Percentiles rank a stretch among this genome's conserved stretches.
Conservation (phyloP, 2,888 invertebrate species). For the Atrina japonica region DNA sequence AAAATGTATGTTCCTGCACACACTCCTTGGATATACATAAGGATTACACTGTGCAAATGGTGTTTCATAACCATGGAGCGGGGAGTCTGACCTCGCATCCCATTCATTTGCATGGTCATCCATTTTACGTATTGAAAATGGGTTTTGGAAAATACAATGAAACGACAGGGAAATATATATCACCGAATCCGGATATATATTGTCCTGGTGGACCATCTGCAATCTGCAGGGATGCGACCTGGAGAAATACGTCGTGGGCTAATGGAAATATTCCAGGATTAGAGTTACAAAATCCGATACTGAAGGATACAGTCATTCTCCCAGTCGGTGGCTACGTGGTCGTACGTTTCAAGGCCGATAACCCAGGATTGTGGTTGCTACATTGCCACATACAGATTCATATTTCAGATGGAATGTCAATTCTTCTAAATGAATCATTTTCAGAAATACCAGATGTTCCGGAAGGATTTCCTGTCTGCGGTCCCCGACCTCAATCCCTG, state of each 20-base stretch:
- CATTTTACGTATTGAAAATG: constrained; percentile 74
- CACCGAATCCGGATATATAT: constrained; percentile 44
- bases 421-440: constrained; percentile 71
- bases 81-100: constrained; percentile 73
- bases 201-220: constrained; percentile 48
- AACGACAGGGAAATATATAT: constrained; percentile 33
- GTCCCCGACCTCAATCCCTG: constrained; percentile 10
- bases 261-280: constrained; percentile 65
- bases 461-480: constrained; percentile 64
- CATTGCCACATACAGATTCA: constrained; percentile 77
- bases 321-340: constrained; percentile 77
- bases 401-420: constrained; percentile 72
- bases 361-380: constrained; percentile 77
- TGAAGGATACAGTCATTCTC: constrained; percentile 76
- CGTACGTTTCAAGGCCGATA: constrained; percentile 72
- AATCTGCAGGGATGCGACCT: constrained; percentile 70
- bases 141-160: constrained; percentile 59
- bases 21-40: constrained; percentile 55
- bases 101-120: constrained; percentile 76
- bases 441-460: constrained; percentile 57
- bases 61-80: constrained; percentile 66
- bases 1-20: constrained; percentile 64
- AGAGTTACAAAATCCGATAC: constrained; percentile 62
- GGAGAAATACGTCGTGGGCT: constrained; percentile 67
- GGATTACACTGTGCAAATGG: constrained; percentile 68